Percentiles rank a stretch among this genome's conserved stretches.
Evolutionary conservation across 2,113 vertebrate genomes (phyloP).

Genomic region (Neotoma lepida): DNA sequence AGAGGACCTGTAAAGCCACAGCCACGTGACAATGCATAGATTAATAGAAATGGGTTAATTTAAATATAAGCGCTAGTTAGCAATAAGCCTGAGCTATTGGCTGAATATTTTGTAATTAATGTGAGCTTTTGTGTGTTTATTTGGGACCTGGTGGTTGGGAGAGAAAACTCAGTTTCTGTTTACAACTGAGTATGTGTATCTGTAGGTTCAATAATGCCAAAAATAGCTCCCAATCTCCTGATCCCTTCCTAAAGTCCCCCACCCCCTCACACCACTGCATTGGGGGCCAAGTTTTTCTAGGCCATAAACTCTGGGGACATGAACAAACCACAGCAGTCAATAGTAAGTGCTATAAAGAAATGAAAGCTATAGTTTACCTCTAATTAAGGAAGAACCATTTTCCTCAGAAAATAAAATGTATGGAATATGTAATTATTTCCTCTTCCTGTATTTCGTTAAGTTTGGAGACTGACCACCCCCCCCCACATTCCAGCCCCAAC

Average conservation of each 20-base stretch:
- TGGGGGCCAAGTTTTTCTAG: not conserved
- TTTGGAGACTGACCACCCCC: not conserved
- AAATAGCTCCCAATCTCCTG: not conserved
- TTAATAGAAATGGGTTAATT: too few relatives aligned
- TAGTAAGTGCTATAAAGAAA: not conserved
- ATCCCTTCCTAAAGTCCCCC: not conserved
- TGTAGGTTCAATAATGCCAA: not conserved
- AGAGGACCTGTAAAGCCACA: too few relatives aligned
- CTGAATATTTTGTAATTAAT: too few relatives aligned
- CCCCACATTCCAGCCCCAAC: not conserved
- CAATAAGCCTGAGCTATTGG: too few relatives aligned
- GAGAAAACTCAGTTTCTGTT: too few relatives aligned
- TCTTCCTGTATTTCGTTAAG: not conserved
- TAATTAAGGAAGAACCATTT: not conserved
- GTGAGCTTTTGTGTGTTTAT: too few relatives aligned
- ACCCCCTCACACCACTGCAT: too few relatives aligned
- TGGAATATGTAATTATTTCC: not conserved
- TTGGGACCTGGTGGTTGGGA: too few relatives aligned
- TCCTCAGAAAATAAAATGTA: not conserved
- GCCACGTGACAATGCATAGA: too few relatives aligned
- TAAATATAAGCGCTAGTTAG: too few relatives aligned
- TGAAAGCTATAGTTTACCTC: not conserved
- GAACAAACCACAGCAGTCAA: not conserved
- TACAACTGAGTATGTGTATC: not conserved
- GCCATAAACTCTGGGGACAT: not conserved